Evolutionary conservation across 2,888 invertebrate genomes (phyloP).

Genomic region (Hetaerina titia): DNA sequence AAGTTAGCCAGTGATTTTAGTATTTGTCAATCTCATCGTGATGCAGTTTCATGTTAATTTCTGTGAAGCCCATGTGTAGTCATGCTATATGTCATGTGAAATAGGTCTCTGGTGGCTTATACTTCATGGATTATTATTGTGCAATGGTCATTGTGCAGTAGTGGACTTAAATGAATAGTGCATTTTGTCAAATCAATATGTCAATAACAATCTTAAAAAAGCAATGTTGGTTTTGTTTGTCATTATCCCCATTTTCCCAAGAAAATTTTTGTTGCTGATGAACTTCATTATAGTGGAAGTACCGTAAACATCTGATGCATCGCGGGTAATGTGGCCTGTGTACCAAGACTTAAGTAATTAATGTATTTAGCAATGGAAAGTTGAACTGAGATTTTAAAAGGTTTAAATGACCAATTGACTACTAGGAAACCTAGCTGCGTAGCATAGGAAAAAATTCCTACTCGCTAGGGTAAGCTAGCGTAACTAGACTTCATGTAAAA

Average conservation of each 20-base stretch:
- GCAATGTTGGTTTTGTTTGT: background rate
- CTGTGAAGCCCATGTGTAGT: constrained; percentile 21
- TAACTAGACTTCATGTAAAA: too few relatives aligned
- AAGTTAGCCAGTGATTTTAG: constrained; percentile 30
- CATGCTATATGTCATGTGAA: constrained; percentile 12
- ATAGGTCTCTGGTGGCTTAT: background rate
- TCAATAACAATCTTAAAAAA: background rate
- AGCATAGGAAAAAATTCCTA: too few relatives aligned
- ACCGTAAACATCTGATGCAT: too few relatives aligned
- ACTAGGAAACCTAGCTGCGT: too few relatives aligned
- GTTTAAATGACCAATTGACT: too few relatives aligned
- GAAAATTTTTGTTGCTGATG: too few relatives aligned
- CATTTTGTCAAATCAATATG: constrained; percentile 20
- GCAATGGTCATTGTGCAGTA: background rate
- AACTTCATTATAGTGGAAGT: too few relatives aligned
- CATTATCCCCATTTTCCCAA: background rate
- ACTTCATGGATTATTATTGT: background rate
- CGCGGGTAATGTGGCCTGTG: too few relatives aligned
- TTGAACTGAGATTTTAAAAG: too few relatives aligned
- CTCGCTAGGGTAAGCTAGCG: too few relatives aligned
- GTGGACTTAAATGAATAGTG: background rate
- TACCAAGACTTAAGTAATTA: too few relatives aligned
- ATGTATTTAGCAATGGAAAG: too few relatives aligned
- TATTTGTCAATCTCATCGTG: background rate
- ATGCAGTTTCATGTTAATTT: background rate